Evolutionary conservation across 2,113 vertebrate species (phyloP).

Genomic region (Okapia johnstoni): DNA sequence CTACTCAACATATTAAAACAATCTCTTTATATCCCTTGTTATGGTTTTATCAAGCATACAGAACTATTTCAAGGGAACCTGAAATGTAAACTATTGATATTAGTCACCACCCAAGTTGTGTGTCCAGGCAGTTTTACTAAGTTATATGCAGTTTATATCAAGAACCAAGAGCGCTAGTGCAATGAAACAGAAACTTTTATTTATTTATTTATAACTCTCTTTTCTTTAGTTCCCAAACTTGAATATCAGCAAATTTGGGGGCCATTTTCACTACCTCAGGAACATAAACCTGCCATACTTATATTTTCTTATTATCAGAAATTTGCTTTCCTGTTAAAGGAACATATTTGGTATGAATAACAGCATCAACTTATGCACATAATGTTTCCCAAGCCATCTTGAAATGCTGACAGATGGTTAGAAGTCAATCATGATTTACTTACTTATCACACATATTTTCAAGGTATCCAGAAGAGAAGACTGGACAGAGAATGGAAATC

Average conservation of each 20-base stretch:
- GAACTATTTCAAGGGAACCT: constrained; percentile 40
- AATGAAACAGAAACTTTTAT: not conserved
- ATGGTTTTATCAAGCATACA: constrained; percentile 43
- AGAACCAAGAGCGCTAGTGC: not conserved
- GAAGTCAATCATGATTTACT: constrained; percentile 31
- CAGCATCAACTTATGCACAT: not conserved
- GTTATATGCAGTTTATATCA: constrained; percentile 38
- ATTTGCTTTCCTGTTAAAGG: constrained; percentile 13
- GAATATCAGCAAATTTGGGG: not conserved
- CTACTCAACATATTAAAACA: constrained; percentile 45
- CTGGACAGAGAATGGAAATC: not conserved
- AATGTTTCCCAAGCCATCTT: not conserved
- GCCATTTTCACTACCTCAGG: not conserved
- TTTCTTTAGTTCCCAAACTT: not conserved
- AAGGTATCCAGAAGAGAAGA: constrained; percentile 4
- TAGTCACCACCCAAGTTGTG: not conserved
- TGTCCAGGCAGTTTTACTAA: constrained; percentile 47
- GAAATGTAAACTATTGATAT: not conserved
- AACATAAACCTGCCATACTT: not conserved
- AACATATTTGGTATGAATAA: not conserved
- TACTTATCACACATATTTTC: not conserved
- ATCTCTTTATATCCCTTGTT: constrained; percentile 32
- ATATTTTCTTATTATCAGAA: not conserved
- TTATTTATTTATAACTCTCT: not conserved
- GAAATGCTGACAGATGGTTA: constrained; percentile 27